Conservation (phyloP, 2,797 vertebrate species). For the Anniella stebbinsi region DNA sequence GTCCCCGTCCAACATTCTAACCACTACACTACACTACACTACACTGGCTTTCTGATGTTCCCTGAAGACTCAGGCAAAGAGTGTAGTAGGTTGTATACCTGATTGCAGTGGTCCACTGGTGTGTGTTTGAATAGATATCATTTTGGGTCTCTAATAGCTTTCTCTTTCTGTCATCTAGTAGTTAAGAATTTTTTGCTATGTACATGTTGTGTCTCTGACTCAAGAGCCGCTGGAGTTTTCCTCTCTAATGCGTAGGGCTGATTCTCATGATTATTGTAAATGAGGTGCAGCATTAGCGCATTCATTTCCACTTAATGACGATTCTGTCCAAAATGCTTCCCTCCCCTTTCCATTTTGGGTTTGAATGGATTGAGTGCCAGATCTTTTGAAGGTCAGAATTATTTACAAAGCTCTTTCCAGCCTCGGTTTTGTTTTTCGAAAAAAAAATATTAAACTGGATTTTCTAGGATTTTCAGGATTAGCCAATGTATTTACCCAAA, state of each 20-base stretch:
- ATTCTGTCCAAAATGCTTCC: background rate
- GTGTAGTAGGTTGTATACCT: background rate
- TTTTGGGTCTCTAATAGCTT: background rate
- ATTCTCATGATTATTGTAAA: conserved; percentile 37
- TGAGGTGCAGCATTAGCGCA: conserved; percentile 13
- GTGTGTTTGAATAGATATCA: background rate
- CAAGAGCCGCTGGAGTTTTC: background rate
- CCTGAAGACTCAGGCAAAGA: background rate
- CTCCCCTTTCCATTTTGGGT: conserved; percentile 22
- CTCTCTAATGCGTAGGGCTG: background rate
- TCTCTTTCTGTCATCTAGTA: background rate
- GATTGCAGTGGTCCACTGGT: background rate
- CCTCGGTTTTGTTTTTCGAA: conserved; percentile 54
- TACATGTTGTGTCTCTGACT: background rate
- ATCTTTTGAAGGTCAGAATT: conserved; percentile 54
- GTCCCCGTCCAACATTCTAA: no score
- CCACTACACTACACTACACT: no score
- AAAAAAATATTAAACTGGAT: conserved; percentile 35
- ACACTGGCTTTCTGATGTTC: background rate
- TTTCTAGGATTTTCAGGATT: conserved; percentile 72
- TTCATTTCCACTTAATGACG: conserved; percentile 41
- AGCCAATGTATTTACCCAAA: conserved; percentile 69
- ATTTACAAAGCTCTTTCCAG: conserved; percentile 44
- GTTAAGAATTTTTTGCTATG: background rate
- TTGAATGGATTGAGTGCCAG: conserved; percentile 15